Base-by-base conservation (phyloP, 2,797 vertebrate genomes). In the Pempheris klunzingeri region DNA sequence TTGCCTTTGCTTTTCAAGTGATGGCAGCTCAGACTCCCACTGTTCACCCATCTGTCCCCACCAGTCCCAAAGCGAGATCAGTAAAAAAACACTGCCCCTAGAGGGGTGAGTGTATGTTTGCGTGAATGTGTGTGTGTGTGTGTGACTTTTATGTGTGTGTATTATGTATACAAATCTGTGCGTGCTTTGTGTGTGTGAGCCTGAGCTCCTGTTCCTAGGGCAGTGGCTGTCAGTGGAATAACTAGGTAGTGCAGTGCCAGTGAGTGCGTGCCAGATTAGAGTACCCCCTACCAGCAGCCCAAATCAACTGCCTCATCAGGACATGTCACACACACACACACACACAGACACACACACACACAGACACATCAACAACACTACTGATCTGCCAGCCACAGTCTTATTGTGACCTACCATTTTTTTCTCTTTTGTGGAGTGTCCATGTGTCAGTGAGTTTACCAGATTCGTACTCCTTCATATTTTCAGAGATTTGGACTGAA, bases 1-100 rank as follows among this genome's bases (percentile, higher is more conserved):
- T 18, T 87, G 87, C 78, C 77, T 87, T 83, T 85, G 87, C 83
- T 79, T 76, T 78, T 72, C 22, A 26, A 90, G 69, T 81, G 84
- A 89, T 74, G 79, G 80, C 79, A 84, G 85, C 77, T 85, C 81
- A 91, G 91, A 91, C 92, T 92, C 93, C 90, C 88, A 92, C 92
- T 93, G 90, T 89, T 94, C 89, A 86, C 87, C 93, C 92, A 93
- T 94, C 92, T 95, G 93, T 93, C 93, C 87, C 80, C 81, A 90
- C 74, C 77, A 76, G 86, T 88, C 88, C 88, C 83, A 92, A 84
- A 90, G 89, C 80, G 78, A 93, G 90, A 94, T 92, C 91, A 93
- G 89, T n/a, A n/a, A 91, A 87, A 87, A 87, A 91, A 87, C 78
- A 38, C 59, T 70, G 90, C 87, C 91, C 77, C 50, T 28, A 88